These are phyloP conservation scores for Phaonia tiefii DNA, from an alignment of 2,888 invertebrate genomes.

Conservation along the genomic window DNA sequence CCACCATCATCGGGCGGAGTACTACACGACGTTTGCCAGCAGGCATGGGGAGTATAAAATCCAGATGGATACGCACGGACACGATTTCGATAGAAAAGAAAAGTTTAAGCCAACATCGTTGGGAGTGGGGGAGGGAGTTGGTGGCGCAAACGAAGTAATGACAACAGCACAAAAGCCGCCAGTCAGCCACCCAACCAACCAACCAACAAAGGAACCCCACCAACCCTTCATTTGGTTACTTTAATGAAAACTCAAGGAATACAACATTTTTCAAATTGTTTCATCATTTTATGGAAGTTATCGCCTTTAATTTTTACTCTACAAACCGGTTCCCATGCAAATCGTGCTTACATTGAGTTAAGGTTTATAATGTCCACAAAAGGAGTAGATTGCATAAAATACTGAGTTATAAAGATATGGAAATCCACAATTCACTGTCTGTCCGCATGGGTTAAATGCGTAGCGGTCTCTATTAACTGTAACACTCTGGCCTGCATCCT, in stretches of 20 bases:
- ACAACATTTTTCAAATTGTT: slow-evolving; percentile 42
- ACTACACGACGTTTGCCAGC: slow-evolving; percentile 45
- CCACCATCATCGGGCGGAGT: neutral
- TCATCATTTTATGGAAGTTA: neutral
- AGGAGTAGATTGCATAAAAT: no score
- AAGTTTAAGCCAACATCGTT: slow-evolving; percentile 6
- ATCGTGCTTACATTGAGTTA: neutral
- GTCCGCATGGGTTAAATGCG: no score
- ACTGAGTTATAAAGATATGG: no score
- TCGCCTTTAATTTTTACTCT: neutral
- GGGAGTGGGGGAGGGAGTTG: slow-evolving; percentile 42
- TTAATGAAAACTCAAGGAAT: slow-evolving; percentile 63
- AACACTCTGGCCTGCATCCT: no score
- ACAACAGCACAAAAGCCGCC: no score
- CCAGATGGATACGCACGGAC: slow-evolving; percentile 66
- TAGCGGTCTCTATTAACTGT: no score
- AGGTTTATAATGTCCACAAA: slow-evolving; percentile 9
- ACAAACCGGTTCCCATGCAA: neutral
- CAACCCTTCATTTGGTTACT: slow-evolving; percentile 56
- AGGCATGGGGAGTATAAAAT: slow-evolving; percentile 18
- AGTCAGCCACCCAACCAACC: neutral
- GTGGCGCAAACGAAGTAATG: slow-evolving; percentile 14
- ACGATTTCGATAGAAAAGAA: slow-evolving; percentile 48
- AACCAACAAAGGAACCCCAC: slow-evolving; percentile 33
- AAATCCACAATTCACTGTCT: no score